Evolutionary conservation across 2,888 invertebrate species (phyloP).

Genomic region (Caradrina kadenii): DNA sequence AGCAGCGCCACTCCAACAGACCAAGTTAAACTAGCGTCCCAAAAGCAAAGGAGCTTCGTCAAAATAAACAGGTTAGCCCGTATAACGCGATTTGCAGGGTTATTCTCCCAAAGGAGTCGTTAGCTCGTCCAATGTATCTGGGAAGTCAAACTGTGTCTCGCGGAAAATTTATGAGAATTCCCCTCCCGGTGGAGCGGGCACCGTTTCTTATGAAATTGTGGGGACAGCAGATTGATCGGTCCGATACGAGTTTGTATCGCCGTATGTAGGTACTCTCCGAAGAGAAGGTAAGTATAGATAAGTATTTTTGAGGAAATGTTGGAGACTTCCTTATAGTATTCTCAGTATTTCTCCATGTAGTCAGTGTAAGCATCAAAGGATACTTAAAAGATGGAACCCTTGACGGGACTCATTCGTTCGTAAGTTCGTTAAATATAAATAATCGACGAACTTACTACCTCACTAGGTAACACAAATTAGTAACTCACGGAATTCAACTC

Average conservation of each 20-base stretch:
- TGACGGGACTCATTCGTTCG: too few species aligned
- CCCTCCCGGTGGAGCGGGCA: slow-evolving; percentile 41
- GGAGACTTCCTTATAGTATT: slow-evolving; percentile 31
- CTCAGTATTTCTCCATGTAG: background rate
- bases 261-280: slow-evolving; percentile 23
- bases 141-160: slow-evolving; percentile 56
- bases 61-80: slow-evolving; percentile 47
- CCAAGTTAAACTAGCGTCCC: slow-evolving; percentile 18
- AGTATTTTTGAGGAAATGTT: slow-evolving; percentile 11
- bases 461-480: too few species aligned
- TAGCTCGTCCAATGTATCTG: slow-evolving; percentile 56
- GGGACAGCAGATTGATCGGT: slow-evolving; percentile 54
- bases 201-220: slow-evolving; percentile 51
- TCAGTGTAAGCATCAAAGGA: background rate
- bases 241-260: slow-evolving; percentile 37
- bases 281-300: slow-evolving; percentile 30
- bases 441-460: too few species aligned
- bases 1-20: background rate
- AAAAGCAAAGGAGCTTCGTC: slow-evolving; percentile 17
- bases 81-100: slow-evolving; percentile 55
- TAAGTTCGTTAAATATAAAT: too few species aligned
- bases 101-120: slow-evolving; percentile 63
- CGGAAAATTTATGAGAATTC: slow-evolving; percentile 58
- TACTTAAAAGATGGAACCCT: too few species aligned
- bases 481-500: too few species aligned